These are phyloP conservation scores for Nemotelus pantherinus DNA, from an alignment of 2,888 invertebrate genomes.

Conservation along the genomic window DNA sequence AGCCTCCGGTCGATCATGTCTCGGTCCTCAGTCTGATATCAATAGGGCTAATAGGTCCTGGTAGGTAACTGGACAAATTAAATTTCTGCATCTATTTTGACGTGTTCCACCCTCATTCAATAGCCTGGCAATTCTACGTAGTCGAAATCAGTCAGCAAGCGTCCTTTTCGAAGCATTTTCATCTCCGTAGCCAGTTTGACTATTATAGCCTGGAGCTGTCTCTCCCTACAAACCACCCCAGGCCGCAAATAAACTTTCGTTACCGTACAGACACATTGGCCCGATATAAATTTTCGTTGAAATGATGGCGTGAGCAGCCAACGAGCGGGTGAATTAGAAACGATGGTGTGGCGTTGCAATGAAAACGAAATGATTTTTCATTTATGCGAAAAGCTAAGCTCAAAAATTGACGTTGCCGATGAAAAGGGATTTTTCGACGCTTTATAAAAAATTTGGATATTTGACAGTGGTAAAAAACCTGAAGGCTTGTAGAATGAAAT, in stretches of 20 bases:
- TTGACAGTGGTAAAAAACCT: slow-evolving; percentile 32
- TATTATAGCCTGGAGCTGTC: too few relatives aligned
- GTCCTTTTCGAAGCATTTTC: too few relatives aligned
- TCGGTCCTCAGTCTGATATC: slow-evolving; percentile 16
- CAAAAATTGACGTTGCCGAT: slow-evolving; percentile 32
- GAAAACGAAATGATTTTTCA: slow-evolving; percentile 42
- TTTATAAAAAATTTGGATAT: slow-evolving; percentile 30
- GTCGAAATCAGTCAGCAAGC: too few relatives aligned
- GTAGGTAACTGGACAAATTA: slow-evolving; percentile 26
- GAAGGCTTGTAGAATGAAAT: background rate
- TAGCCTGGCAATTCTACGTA: too few relatives aligned
- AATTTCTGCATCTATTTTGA: slow-evolving; percentile 34
- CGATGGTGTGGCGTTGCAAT: background rate
- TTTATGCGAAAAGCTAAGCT: slow-evolving; percentile 40
- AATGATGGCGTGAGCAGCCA: slow-evolving; percentile 8
- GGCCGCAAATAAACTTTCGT: too few relatives aligned
- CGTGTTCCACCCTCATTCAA: background rate
- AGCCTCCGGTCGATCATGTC: background rate
- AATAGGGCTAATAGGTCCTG: slow-evolving; percentile 29
- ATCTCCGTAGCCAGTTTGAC: too few relatives aligned
- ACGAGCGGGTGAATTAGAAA: background rate
- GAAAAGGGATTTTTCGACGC: slow-evolving; percentile 18
- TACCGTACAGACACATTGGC: slow-evolving; percentile 12
- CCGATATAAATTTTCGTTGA: slow-evolving; percentile 16
- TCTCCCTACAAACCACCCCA: too few relatives aligned